Percentiles rank a stretch among this genome's conserved stretches.
These are phyloP conservation scores for Amphipyra tragopoginis DNA, from an alignment of 2,888 invertebrate genomes.

Conservation along the genomic window DNA sequence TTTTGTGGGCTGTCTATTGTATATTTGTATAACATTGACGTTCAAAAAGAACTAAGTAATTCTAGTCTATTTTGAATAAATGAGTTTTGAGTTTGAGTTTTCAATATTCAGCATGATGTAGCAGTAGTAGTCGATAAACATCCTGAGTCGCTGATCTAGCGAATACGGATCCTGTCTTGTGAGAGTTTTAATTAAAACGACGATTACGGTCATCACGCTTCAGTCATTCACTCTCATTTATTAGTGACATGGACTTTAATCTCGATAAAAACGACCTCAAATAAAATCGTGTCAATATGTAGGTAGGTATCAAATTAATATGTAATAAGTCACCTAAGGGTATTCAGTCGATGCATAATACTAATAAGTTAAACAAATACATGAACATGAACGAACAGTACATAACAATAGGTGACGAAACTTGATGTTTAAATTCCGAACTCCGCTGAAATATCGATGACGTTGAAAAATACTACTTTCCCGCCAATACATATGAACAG, in stretches of 20 bases:
- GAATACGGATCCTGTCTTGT: conserved; percentile 15
- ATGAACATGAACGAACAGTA: not conserved
- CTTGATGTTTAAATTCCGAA: conserved; percentile 5
- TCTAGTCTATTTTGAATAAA: too few relatives aligned
- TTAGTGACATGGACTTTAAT: conserved; percentile 31
- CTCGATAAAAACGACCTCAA: conserved; percentile 6
- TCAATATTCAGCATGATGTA: not conserved
- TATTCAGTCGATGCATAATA: not conserved
- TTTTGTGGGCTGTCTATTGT: too few relatives aligned
- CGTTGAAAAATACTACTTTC: conserved; percentile 32
- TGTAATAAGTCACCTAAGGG: not conserved
- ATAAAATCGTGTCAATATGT: not conserved
- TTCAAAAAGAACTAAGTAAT: too few relatives aligned
- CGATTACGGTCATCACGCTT: conserved; percentile 14
- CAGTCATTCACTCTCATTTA: conserved; percentile 27
- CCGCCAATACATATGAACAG: conserved; percentile 23
- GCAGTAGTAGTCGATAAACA: conserved; percentile 9
- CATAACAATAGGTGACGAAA: not conserved
- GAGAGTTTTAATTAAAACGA: conserved; percentile 31
- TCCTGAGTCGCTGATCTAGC: conserved; percentile 1
- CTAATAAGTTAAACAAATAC: not conserved
- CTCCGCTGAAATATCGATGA: conserved; percentile 15
- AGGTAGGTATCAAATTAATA: too few relatives aligned
- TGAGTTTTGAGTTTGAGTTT: too few relatives aligned
- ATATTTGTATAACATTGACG: too few relatives aligned